These are phyloP conservation scores for Microplitis demolitor DNA, from an alignment of 1,140 invertebrate genomes.

Conservation along the genomic window DNA sequence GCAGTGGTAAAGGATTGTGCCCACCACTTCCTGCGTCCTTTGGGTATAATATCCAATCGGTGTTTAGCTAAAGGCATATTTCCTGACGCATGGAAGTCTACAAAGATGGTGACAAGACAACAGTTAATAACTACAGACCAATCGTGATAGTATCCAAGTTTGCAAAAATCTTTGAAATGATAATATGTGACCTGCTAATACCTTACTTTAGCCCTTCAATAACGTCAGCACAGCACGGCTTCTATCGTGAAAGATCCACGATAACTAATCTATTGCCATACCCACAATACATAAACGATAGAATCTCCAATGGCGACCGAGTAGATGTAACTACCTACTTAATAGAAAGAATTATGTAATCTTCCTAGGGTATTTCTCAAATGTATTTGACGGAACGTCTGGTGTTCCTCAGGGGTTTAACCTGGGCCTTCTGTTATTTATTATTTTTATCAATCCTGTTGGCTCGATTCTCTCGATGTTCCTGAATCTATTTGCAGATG, in stretches of 20 bases:
- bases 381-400: neutral
- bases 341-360: neutral
- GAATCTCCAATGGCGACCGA: constrained; percentile 21
- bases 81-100: constrained; percentile 14
- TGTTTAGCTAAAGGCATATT: neutral
- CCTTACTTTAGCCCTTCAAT: neutral
- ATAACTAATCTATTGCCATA: constrained; percentile 19
- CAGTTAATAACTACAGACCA: neutral
- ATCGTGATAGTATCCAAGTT: constrained; percentile 9
- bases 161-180: constrained; percentile 14
- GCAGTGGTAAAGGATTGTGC: neutral
- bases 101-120: neutral
- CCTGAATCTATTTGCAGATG: neutral
- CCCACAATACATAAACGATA: neutral
- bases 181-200: constrained; percentile 1
- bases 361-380: neutral
- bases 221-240: constrained; percentile 24
- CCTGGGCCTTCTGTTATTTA: neutral
- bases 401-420: neutral
- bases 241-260: constrained; percentile 13
- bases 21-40: neutral
- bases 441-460: neutral
- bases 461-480: neutral
- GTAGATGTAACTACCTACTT: constrained; percentile 27
- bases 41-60: neutral